Percentiles rank a stretch among this genome's conserved stretches.
These are phyloP conservation scores for Dreissena rostriformis DNA, from an alignment of 1,140 invertebrate species.

Conservation along the genomic window DNA sequence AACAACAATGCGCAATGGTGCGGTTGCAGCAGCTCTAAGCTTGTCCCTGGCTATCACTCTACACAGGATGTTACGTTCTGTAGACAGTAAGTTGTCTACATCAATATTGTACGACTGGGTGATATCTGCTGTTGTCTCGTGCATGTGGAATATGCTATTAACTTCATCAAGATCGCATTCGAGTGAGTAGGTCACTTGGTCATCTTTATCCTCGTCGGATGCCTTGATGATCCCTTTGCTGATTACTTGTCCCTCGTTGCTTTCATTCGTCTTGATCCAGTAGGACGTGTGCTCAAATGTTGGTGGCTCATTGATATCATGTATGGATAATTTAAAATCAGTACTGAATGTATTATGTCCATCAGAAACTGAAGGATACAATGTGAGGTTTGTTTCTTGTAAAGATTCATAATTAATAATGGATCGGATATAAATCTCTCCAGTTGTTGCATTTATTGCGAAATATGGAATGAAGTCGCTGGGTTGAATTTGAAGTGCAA, in stretches of 20 bases:
- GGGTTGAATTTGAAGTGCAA: conserved; percentile 10
- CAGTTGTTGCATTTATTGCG: too few species aligned
- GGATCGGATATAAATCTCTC: conserved; percentile 2
- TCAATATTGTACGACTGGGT: conserved; percentile 31
- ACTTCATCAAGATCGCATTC: conserved; percentile 26
- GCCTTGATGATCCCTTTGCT: conserved; percentile 19
- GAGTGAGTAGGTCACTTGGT: conserved; percentile 4
- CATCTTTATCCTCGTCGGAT: conserved; percentile 38
- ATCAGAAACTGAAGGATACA: conserved; percentile 30
- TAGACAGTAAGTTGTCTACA: conserved; percentile 21
- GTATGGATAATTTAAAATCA: conserved; percentile 22
- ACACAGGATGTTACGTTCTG: conserved; percentile 28
- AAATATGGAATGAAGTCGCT: conserved; percentile 25
- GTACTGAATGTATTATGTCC: conserved; percentile 3
- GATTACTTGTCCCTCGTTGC: neutral
- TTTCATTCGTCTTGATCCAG: conserved; percentile 30
- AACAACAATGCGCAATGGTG: conserved; percentile 16
- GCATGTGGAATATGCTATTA: conserved; percentile 26
- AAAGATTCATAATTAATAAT: conserved; percentile 24
- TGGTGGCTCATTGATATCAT: conserved; percentile 51
- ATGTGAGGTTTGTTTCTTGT: conserved; percentile 19
- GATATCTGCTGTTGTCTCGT: conserved; percentile 36
- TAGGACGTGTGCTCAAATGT: conserved; percentile 20
- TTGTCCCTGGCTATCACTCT: conserved; percentile 36
- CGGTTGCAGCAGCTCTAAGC: conserved; percentile 4